Base-by-base conservation (phyloP, 2,113 vertebrate genomes). In the Narcine bancroftii region DNA sequence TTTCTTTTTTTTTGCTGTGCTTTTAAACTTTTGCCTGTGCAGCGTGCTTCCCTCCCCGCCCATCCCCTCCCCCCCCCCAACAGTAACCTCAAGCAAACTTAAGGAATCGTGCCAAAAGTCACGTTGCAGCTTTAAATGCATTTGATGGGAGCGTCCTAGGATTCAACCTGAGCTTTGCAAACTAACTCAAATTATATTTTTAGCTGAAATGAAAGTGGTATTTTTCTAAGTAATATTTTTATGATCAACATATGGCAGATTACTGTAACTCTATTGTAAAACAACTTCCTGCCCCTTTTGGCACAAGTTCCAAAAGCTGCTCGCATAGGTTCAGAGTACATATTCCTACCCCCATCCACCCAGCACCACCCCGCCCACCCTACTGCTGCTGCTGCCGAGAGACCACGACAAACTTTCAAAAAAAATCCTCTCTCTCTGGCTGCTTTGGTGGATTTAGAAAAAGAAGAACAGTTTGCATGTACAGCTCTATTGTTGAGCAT, bases 251-350 rank as follows among this genome's bases (percentile, higher is more conserved):
- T 96, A 96, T 95, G 95, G 96, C 95, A 95, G 96, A 96, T 97
- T 96, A 96, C 96, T 97, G 96, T 96, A 96, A 96, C 94, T 93
- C 96, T 96, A 96, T 96, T 97, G 96, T 97, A 96, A 95, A 95
- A 95, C 95, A 96, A 96, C 96, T 95, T 97, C 97, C 96, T 97
- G 95, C 96, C 96, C 96, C 94, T 95, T 96, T 96, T 97, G 96
- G 96, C 96, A 94, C 94, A 91, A 93, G 94, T 95, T 96, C 95
- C 95, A 96, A 94, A 96, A 96, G 95, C 96, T 94, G 95, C 95
- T 94, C 95, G 93, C 95, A 96, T 95, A 94, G 95, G 96, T 96
- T 96, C 94, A 93, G 93, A 95, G 96, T 93, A 93, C 94, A 94
- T 96, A 96, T 94, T 95, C 93, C 87, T 93, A 93, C 94, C 94